These are phyloP conservation scores for Protophormia terraenovae DNA, from an alignment of 2,888 invertebrate genomes.

Conservation along the genomic window DNA sequence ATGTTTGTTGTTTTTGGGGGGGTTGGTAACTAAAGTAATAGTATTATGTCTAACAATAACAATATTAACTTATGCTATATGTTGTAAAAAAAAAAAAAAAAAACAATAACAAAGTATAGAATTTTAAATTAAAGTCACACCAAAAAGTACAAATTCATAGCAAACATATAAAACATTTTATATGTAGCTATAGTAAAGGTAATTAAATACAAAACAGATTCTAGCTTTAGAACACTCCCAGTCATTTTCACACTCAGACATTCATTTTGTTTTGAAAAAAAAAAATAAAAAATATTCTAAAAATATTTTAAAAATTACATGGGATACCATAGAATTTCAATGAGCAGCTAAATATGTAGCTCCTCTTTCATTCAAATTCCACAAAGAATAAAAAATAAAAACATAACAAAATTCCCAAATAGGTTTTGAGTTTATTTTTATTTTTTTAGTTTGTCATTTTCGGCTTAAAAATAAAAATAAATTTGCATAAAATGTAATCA, in stretches of 20 bases:
- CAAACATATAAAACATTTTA: background rate
- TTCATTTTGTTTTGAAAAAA: background rate
- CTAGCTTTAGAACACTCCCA: slow-evolving; percentile 19
- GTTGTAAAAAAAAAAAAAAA: background rate
- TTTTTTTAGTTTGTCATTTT: background rate
- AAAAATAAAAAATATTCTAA: background rate
- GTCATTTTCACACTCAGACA: background rate
- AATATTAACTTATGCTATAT: background rate
- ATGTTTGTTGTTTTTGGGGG: background rate
- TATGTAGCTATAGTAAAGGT: slow-evolving; percentile 23
- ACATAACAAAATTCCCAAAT: slow-evolving; percentile 39
- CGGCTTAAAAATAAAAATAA: background rate
- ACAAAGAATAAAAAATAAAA: background rate
- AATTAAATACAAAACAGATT: slow-evolving; percentile 61
- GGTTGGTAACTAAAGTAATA: background rate
- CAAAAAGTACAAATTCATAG: slow-evolving; percentile 6
- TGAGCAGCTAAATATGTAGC: slow-evolving; percentile 1
- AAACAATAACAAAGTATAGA: background rate
- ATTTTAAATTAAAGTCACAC: slow-evolving; percentile 50
- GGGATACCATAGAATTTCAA: slow-evolving; percentile 46
- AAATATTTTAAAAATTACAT: slow-evolving; percentile 30
- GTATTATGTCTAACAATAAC: background rate
- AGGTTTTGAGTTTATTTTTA: slow-evolving; percentile 28
- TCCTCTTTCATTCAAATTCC: slow-evolving; percentile 17
- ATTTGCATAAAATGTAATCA: slow-evolving; percentile 33